phyloP scores from a whole-genome alignment of 2,797 vertebrate species.

The Squalus acanthias region DNA sequence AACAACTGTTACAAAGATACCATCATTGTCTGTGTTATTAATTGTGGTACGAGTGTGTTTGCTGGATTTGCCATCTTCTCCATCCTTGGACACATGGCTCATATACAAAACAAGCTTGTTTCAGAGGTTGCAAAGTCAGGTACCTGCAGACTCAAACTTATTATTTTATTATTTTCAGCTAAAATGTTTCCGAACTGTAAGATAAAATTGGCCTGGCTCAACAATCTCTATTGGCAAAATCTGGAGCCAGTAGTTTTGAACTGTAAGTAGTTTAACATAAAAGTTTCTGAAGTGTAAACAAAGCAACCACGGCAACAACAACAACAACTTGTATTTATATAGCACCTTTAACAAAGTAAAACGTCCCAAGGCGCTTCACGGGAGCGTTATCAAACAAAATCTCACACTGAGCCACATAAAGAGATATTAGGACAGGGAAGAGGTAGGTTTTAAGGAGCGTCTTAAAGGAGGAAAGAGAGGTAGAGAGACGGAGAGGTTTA shows the following conservation, averaged over 20 bases:
- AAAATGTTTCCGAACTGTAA: background rate
- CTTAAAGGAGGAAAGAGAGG: too few relatives aligned
- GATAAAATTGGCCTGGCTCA: background rate
- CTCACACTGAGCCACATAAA: too few relatives aligned
- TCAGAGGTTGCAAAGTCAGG: constrained; percentile 81
- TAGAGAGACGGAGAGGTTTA: too few relatives aligned
- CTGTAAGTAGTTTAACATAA: background rate
- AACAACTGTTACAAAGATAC: constrained; percentile 85
- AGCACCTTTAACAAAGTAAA: too few relatives aligned
- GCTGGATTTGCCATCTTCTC: constrained; percentile 95
- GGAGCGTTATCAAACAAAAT: too few relatives aligned
- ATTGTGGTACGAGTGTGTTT: constrained; percentile 80
- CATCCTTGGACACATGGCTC: constrained; percentile 89
- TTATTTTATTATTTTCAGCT: background rate
- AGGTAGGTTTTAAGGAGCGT: too few relatives aligned
- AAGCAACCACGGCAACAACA: background rate
- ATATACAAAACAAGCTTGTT: constrained; percentile 68
- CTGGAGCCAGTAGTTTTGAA: background rate
- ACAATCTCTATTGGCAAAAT: background rate
- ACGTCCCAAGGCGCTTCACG: too few relatives aligned
- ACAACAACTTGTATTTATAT: too few relatives aligned
- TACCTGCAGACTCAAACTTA: constrained; percentile 46
- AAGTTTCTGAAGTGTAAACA: background rate
- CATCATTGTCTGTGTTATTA: constrained; percentile 73
- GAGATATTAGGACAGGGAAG: too few relatives aligned